phyloP scores from a whole-genome alignment of 2,888 invertebrate genomes.

The Carabus problematicus region DNA sequence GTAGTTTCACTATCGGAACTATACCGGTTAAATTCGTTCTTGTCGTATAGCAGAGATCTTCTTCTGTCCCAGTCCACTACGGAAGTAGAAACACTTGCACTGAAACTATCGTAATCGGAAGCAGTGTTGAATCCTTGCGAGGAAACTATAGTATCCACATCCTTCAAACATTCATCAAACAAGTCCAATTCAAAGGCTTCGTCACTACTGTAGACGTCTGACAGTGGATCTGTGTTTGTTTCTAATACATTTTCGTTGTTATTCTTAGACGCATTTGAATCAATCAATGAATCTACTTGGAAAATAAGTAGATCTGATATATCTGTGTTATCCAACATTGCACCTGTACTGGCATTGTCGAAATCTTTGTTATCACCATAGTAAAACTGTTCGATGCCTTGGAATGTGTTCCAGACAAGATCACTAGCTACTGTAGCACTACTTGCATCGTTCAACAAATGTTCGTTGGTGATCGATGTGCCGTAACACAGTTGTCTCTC shows the following conservation, averaged over 20 bases:
- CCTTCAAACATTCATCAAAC: conserved; percentile 28
- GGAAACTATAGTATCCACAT: conserved; percentile 12
- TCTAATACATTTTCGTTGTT: neutral
- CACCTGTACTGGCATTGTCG: conserved; percentile 1
- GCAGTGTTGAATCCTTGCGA: neutral
- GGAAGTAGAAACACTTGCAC: neutral
- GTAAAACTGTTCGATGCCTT: conserved; percentile 18
- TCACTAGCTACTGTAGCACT: conserved; percentile 12
- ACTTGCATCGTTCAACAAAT: neutral
- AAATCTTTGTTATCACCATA: conserved; percentile 15
- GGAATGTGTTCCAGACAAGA: conserved; percentile 8
- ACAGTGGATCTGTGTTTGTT: conserved; percentile 12
- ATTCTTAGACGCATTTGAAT: neutral
- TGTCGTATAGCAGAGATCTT: conserved; percentile 55
- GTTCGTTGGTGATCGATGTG: conserved; percentile 1
- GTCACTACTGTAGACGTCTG: conserved; percentile 19
- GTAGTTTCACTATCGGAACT: conserved; percentile 43
- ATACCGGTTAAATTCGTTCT: conserved; percentile 40
- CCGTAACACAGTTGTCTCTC: neutral
- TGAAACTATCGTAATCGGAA: neutral
- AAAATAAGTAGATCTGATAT: conserved; percentile 14
- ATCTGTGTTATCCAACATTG: neutral
- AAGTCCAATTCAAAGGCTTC: conserved; percentile 27
- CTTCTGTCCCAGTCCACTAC: conserved; percentile 45
- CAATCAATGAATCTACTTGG: conserved; percentile 10